Conservation (phyloP, 1,140 invertebrate genomes). For the Atopsyche davidsoni region DNA sequence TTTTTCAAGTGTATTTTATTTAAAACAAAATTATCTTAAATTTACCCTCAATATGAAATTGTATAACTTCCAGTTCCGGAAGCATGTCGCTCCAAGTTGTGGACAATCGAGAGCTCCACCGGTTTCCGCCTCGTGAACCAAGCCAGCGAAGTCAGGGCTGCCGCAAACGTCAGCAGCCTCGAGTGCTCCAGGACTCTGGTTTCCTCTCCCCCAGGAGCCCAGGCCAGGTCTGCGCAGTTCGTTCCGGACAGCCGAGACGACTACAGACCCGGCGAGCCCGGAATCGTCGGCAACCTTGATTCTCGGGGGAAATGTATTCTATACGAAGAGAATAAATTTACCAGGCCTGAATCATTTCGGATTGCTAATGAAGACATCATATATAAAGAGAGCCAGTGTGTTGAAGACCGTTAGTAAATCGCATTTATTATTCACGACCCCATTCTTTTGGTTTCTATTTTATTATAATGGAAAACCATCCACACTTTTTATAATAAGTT, state of each 20-base stretch:
- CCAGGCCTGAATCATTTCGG: constrained; percentile 55
- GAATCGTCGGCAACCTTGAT: constrained; percentile 10
- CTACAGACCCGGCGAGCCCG: not conserved
- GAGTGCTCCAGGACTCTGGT: constrained; percentile 39
- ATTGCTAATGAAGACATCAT: constrained; percentile 56
- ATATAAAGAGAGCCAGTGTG: constrained; percentile 60
- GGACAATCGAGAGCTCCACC: constrained; percentile 41
- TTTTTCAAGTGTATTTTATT: too few relatives aligned
- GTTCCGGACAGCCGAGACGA: constrained; percentile 1
- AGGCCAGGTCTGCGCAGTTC: constrained; percentile 25
- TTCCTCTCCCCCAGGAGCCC: constrained; percentile 14
- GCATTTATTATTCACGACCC: too few relatives aligned
- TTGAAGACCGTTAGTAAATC: constrained; percentile 48
- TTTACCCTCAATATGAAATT: too few relatives aligned
- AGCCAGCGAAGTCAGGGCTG: constrained; percentile 31
- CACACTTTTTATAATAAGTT: too few relatives aligned
- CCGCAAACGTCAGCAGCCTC: constrained; percentile 36
- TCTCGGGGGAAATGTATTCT: constrained; percentile 51
- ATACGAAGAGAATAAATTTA: constrained; percentile 53
- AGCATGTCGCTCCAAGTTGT: constrained; percentile 37
- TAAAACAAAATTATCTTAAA: too few relatives aligned
- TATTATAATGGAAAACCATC: too few relatives aligned
- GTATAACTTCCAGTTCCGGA: constrained; percentile 34
- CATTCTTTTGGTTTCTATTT: too few relatives aligned
- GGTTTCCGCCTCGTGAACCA: constrained; percentile 41